Evolutionary conservation across 2,888 invertebrate species (phyloP), one percentile per base, ranked within the genome.

Genomic region (Ichneumoninae sp.): DNA sequence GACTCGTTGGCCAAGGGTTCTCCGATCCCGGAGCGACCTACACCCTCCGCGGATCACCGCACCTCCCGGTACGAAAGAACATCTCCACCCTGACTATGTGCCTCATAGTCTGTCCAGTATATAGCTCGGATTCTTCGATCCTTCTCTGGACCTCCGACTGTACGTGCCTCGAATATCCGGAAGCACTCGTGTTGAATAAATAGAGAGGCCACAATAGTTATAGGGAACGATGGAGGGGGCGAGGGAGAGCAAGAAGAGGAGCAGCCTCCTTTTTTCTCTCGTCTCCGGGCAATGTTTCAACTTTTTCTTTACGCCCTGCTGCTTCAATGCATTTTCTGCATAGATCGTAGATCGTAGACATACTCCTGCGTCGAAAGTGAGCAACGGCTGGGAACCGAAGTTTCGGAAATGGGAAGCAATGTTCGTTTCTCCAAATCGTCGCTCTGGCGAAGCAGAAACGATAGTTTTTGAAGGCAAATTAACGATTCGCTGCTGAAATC

Each of bases 181-280:
- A 91, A 92, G 91, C 91, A 90, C 90, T 91, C 89, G 85, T 89
- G 88, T 89, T 90, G 91, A 92, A 92, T 92, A 91, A 92, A 92
- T 90, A 85, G 80, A 84, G 72, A 80, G 80, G 69, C 47, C 69
- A 71, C 66, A 75, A 65, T 72, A 33, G 44, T 54, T 71, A 69
- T 54, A 54, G 71, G 74, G 80, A n/a, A 74, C 47, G 72, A 44
- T n/a, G 30, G 52, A 68, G 72, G 60, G 62, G 16, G 13, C 66
- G 13, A 52, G 33, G 54, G 16, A 47, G 80, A 52, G 50, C 19
- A 71, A 57, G 65, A 62, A 71, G 57, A 10, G 57, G 26, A n/a
- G 10, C 69, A 3, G 40, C 60, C 30, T 50, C 70, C 60, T 74
- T 80, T 70, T 81, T 66, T 68, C 74, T 66, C 72, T 76, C 52